These are phyloP conservation scores for Mycalesis mineus DNA, from an alignment of 2,888 invertebrate species.

Conservation along the genomic window DNA sequence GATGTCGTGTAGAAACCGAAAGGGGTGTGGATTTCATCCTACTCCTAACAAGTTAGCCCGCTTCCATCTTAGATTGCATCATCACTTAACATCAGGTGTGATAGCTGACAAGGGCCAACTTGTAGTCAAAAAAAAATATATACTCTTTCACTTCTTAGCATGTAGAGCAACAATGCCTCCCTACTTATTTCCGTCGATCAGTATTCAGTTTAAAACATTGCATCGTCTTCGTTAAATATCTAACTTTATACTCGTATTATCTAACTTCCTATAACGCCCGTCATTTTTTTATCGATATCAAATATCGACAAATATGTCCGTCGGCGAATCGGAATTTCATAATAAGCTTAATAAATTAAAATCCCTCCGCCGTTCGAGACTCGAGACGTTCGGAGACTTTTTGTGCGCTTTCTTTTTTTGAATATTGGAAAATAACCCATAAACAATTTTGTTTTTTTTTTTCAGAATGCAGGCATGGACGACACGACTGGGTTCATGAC, in stretches of 20 bases:
- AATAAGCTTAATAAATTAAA: conserved; percentile 53
- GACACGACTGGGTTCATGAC: conserved; percentile 93
- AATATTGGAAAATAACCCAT: conserved; percentile 12
- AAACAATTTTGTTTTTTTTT: conserved; percentile 31
- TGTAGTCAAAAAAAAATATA: no score
- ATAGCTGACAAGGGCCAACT: no score
- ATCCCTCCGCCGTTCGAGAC: conserved; percentile 29
- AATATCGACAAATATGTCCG: conserved; percentile 29
- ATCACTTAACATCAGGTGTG: no score
- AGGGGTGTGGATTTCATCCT: no score
- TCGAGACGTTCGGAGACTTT: conserved; percentile 9
- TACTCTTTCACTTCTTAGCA: no score
- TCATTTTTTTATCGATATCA: conserved; percentile 20
- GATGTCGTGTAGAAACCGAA: no score
- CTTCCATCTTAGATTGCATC: no score
- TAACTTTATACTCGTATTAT: neutral
- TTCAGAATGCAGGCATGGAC: conserved; percentile 89
- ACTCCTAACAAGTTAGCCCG: no score
- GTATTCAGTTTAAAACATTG: neutral
- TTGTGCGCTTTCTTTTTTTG: conserved; percentile 8
- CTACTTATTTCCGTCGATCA: neutral
- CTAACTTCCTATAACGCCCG: neutral
- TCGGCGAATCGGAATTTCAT: conserved; percentile 51
- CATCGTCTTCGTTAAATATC: neutral
- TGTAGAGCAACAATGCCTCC: neutral